phyloP scores from a whole-genome alignment of 2,797 vertebrate genomes.

The Alosa sapidissima region DNA sequence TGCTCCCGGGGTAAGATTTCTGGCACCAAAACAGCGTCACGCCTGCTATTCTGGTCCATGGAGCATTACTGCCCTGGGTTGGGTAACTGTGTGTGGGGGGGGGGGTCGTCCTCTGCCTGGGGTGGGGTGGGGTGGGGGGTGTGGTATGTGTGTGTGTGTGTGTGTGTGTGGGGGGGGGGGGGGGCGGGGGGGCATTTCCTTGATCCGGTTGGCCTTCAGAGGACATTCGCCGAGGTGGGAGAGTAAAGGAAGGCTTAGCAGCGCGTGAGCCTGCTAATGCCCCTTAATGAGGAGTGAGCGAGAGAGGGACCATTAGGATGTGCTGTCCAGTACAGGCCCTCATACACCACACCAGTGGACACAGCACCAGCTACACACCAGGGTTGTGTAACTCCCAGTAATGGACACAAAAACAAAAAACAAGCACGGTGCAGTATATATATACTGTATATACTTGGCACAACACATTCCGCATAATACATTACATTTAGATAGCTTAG shows the following conservation, averaged over 20 bases:
- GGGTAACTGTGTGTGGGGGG: slow-evolving; percentile 58
- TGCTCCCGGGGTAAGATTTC: slow-evolving; percentile 77
- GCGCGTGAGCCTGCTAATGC: slow-evolving; percentile 50
- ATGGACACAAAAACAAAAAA: not conserved
- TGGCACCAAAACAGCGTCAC: slow-evolving; percentile 80
- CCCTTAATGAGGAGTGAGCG: slow-evolving; percentile 61
- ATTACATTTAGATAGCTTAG: no score
- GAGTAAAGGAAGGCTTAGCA: slow-evolving; percentile 44
- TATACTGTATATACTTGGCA: no score
- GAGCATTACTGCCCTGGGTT: slow-evolving; percentile 72
- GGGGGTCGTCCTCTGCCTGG: not conserved
- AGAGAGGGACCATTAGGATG: not conserved
- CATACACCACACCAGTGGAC: not conserved
- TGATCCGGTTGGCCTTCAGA: not conserved
- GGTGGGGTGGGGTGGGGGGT: slow-evolving; percentile 16
- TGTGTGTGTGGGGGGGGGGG: slow-evolving; percentile 47
- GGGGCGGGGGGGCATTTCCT: slow-evolving; percentile 55
- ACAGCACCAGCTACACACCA: slow-evolving; percentile 36
- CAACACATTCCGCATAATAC: no score
- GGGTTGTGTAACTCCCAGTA: not conserved
- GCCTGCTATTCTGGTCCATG: slow-evolving; percentile 72
- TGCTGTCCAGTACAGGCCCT: not conserved
- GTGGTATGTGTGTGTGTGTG: slow-evolving; percentile 26
- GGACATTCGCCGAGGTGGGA: not conserved
- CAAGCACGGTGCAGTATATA: not conserved